Evolutionary conservation across 2,113 vertebrate genomes (phyloP).

Genomic region (Chroicocephalus ridibundus): DNA sequence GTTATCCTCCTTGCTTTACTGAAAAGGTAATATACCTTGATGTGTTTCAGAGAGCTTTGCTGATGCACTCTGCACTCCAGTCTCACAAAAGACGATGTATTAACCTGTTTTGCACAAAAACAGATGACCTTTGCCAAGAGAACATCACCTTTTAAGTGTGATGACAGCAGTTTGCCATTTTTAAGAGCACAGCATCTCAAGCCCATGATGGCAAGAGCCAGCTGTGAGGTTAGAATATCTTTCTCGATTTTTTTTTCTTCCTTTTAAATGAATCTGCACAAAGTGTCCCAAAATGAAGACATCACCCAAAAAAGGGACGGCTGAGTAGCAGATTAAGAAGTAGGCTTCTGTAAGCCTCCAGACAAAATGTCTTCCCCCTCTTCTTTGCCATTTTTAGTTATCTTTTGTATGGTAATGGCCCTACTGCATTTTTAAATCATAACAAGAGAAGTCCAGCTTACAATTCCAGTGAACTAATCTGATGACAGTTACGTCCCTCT

Average conservation of each 20-base stretch:
- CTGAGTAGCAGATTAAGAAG: neutral
- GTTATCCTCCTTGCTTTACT: neutral
- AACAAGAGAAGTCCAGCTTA: neutral
- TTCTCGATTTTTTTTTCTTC: neutral
- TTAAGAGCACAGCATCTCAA: neutral
- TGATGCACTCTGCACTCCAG: neutral
- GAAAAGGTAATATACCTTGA: neutral
- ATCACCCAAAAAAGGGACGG: neutral
- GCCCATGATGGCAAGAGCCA: neutral
- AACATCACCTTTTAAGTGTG: neutral
- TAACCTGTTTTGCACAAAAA: neutral
- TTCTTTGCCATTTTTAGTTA: neutral
- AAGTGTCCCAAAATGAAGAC: neutral
- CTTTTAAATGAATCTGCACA: neutral
- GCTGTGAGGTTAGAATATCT: neutral
- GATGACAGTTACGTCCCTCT: neutral
- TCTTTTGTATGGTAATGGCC: neutral
- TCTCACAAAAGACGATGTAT: neutral
- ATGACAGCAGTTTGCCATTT: neutral
- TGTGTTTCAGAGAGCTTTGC: neutral
- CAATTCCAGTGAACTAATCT: slow-evolving; percentile 6
- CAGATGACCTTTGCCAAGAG: neutral
- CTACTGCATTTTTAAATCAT: neutral
- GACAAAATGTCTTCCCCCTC: neutral
- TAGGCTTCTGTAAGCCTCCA: neutral